A percentile compares a stretch with the other conserved stretches of the same genome.
Evolutionary conservation across 2,113 vertebrate genomes (phyloP).

Genomic region (Eretmochelys imbricata): DNA sequence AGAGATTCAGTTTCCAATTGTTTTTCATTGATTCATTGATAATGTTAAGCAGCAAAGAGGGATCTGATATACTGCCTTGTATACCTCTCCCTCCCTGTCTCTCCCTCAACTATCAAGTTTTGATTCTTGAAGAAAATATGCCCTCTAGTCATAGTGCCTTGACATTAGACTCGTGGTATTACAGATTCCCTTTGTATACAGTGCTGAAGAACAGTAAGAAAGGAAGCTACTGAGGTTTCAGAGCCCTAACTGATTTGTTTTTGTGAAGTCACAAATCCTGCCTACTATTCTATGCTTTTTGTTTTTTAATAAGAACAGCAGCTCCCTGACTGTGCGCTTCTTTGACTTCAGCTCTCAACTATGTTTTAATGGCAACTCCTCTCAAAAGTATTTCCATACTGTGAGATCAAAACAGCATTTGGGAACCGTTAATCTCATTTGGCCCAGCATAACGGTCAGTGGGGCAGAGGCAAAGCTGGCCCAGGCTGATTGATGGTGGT

Average conservation of each 20-base stretch:
- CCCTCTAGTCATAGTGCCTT: background rate
- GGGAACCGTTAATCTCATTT: background rate
- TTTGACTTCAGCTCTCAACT: background rate
- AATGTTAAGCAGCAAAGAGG: constrained; percentile 2
- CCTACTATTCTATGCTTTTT: background rate
- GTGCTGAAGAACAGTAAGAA: background rate
- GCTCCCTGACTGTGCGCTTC: background rate
- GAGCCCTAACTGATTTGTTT: background rate
- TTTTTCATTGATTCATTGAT: background rate
- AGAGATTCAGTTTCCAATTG: background rate
- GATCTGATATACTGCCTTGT: background rate
- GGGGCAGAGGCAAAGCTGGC: background rate
- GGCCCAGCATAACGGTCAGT: background rate
- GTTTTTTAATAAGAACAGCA: background rate
- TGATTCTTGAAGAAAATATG: constrained; percentile 22
- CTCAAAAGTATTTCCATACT: fast-evolving
- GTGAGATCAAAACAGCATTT: background rate
- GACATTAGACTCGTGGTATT: background rate
- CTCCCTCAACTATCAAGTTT: background rate
- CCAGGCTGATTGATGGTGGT: background rate
- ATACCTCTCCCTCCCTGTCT: background rate
- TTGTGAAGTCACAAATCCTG: background rate
- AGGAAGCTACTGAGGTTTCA: background rate
- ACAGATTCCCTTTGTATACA: background rate
- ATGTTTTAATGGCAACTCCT: background rate